Conservation (phyloP, 2,113 vertebrate species). For the Psephotus haematonotus region DNA sequence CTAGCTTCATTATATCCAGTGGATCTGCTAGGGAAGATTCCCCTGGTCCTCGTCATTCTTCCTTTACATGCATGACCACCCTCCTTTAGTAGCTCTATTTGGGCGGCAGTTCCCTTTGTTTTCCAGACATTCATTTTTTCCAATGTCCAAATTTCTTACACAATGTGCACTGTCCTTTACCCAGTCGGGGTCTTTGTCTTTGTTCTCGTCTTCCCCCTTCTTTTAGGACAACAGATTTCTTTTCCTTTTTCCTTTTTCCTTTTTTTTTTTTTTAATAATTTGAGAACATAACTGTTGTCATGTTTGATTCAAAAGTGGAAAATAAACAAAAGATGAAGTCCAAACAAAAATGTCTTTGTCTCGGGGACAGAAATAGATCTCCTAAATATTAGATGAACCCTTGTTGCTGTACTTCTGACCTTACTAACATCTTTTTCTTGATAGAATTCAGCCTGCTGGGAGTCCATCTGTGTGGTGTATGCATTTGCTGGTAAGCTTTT, state of each 20-base stretch:
- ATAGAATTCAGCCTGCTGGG: neutral
- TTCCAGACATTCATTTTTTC: too few relatives aligned
- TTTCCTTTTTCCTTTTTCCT: neutral
- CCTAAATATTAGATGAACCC: neutral
- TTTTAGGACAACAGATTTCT: neutral
- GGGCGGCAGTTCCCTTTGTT: too few relatives aligned
- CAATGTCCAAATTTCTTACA: too few relatives aligned
- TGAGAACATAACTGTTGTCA: neutral
- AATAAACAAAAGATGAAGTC: neutral
- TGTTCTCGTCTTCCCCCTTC: too few relatives aligned
- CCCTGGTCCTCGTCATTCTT: too few relatives aligned
- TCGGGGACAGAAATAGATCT: neutral
- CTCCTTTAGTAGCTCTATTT: too few relatives aligned
- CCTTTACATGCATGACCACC: too few relatives aligned
- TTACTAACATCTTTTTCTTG: neutral
- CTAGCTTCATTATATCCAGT: too few relatives aligned
- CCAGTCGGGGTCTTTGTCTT: too few relatives aligned
- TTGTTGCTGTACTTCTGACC: neutral
- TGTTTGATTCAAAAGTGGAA: neutral
- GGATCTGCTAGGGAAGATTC: too few relatives aligned
- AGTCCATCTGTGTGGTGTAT: rapidly evolving
- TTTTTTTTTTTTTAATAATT: neutral
- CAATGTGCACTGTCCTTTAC: too few relatives aligned
- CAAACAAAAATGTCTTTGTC: neutral
- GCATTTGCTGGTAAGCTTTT: neutral